These are phyloP conservation scores for Lycaena phlaeas DNA, from an alignment of 2,888 invertebrate species.

Conservation along the genomic window DNA sequence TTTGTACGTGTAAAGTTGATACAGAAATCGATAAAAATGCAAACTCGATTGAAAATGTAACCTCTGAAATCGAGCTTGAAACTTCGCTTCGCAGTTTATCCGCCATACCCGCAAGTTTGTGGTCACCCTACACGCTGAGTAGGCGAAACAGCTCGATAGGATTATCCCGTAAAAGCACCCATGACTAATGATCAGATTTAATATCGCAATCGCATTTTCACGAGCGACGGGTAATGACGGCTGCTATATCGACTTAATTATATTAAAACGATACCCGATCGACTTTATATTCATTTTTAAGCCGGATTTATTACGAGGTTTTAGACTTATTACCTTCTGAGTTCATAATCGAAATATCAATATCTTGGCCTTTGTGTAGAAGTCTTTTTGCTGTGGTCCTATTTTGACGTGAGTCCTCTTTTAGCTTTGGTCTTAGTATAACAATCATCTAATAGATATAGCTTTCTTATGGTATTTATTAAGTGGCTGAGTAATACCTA, in stretches of 20 bases:
- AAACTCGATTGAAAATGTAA: background rate
- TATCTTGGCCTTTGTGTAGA: no score
- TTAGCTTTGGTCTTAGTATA: no score
- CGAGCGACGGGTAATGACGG: background rate
- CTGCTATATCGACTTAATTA: background rate
- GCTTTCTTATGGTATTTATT: no score
- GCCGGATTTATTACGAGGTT: background rate
- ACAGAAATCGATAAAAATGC: background rate
- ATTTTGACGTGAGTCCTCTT: no score
- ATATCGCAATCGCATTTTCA: constrained; percentile 25
- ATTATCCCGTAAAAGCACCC: constrained; percentile 35
- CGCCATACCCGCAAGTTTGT: constrained; percentile 8
- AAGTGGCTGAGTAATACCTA: no score
- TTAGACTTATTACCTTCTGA: background rate
- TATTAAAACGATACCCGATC: background rate
- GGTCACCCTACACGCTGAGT: constrained; percentile 28
- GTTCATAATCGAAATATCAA: no score
- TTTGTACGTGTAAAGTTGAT: background rate
- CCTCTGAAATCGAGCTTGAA: no score
- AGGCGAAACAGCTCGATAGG: constrained; percentile 25
- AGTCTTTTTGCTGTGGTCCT: no score
- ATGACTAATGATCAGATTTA: constrained; percentile 43
- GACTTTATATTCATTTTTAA: background rate
- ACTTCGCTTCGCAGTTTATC: background rate
- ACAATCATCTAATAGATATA: no score